Evolutionary conservation across 1,140 invertebrate species (phyloP).

Genomic region (Drosophila tropicalis): DNA sequence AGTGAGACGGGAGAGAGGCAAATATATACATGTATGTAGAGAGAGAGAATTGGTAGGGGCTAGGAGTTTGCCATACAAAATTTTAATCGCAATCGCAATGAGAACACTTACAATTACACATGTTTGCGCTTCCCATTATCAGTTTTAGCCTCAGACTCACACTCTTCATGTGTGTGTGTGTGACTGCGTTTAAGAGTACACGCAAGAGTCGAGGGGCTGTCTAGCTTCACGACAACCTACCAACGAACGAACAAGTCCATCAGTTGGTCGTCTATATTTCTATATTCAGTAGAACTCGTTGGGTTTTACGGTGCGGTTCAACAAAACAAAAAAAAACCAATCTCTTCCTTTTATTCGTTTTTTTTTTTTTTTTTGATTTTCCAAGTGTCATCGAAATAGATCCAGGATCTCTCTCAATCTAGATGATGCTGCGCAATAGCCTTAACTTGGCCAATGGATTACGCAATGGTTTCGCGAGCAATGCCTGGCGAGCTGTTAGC

Average conservation of each 20-base stretch:
- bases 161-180: not conserved
- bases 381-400: not conserved
- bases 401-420: conserved; percentile 26
- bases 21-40: too few species aligned
- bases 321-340: not conserved
- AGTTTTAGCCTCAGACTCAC: conserved; percentile 24
- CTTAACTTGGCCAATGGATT: conserved; percentile 48
- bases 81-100: conserved; percentile 79
- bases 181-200: not conserved
- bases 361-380: not conserved
- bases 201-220: not conserved
- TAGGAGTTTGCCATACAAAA: conserved; percentile 28
- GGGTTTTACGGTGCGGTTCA: conserved; percentile 55
- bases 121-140: conserved; percentile 68
- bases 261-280: conserved; percentile 9
- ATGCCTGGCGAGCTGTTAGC: conserved; percentile 60
- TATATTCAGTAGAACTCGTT: conserved; percentile 60
- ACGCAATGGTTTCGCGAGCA: conserved; percentile 50
- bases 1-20: not conserved
- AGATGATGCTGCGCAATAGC: conserved; percentile 67
- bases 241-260: conserved; percentile 16
- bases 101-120: conserved; percentile 74
- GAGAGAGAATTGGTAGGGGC: not conserved
- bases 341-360: conserved; percentile 16
- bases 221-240: not conserved